Conservation (phyloP, 2,113 vertebrate genomes). For the Penelope pileata region DNA sequence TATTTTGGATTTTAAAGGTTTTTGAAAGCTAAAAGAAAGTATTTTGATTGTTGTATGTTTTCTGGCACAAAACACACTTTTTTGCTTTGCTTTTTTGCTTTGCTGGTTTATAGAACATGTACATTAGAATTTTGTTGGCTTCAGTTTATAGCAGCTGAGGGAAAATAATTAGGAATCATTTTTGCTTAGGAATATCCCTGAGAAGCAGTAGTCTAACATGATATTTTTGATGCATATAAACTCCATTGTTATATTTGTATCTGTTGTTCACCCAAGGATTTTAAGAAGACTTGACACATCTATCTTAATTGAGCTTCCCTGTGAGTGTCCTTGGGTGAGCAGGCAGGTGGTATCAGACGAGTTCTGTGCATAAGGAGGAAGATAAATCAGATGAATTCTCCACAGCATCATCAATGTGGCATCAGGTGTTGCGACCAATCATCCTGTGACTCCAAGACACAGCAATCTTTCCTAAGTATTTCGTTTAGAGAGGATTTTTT, state of each 20-base stretch:
- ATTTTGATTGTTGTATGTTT: background rate
- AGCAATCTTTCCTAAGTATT: background rate
- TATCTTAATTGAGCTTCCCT: background rate
- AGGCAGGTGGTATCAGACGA: background rate
- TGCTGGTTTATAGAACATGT: background rate
- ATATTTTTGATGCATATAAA: background rate
- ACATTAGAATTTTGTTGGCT: background rate
- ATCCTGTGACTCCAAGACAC: background rate
- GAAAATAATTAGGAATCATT: background rate
- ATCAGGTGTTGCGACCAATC: background rate
- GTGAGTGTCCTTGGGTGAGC: background rate
- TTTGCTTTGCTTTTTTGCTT: background rate
- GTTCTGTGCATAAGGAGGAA: background rate
- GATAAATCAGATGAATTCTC: background rate
- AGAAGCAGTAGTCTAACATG: background rate
- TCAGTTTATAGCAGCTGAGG: background rate
- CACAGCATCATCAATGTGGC: background rate
- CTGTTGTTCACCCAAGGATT: background rate
- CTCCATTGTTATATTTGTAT: background rate
- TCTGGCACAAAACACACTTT: background rate
- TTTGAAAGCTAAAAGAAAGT: background rate
- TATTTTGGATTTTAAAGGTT: background rate
- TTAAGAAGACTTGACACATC: background rate
- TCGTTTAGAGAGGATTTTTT: background rate
- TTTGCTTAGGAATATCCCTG: background rate